Percentiles rank a stretch among this genome's conserved stretches.
Evolutionary conservation across 2,113 vertebrate species (phyloP).

Genomic region (Nycticryphes semicollaris): DNA sequence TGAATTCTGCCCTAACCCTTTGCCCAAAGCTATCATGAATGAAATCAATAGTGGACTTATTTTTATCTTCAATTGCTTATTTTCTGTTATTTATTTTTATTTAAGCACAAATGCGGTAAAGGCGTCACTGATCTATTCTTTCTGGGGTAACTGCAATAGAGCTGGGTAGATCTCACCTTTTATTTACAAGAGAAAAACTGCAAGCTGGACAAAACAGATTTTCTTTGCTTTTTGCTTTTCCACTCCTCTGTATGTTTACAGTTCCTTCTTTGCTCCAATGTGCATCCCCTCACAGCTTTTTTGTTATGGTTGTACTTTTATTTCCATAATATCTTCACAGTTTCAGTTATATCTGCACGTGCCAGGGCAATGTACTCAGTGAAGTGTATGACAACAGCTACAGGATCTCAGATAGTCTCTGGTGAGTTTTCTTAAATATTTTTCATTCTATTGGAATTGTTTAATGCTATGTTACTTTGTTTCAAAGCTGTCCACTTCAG

Average conservation of each 20-base stretch:
- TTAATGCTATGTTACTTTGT: conserved; percentile 7
- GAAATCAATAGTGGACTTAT: background rate
- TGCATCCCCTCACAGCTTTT: background rate
- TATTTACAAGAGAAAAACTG: background rate
- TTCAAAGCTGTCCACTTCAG: conserved; percentile 40
- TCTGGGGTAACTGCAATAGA: background rate
- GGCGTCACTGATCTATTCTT: background rate
- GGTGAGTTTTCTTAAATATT: background rate
- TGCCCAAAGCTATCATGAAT: background rate
- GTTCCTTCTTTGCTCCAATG: background rate
- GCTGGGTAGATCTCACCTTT: background rate
- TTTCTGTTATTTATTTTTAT: background rate
- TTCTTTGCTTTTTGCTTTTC: background rate
- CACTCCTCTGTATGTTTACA: background rate
- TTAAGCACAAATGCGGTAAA: background rate
- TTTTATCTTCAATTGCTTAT: background rate
- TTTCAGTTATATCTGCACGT: background rate
- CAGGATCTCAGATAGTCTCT: background rate
- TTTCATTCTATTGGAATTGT: background rate
- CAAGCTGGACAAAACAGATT: background rate
- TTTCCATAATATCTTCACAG: background rate
- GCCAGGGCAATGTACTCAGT: background rate
- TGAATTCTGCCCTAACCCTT: background rate
- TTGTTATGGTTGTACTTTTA: background rate
- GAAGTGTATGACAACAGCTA: background rate